Evolutionary conservation across 2,797 vertebrate species (phyloP), one percentile per base, ranked within the genome.

Genomic region (Thamnophis elegans): DNA sequence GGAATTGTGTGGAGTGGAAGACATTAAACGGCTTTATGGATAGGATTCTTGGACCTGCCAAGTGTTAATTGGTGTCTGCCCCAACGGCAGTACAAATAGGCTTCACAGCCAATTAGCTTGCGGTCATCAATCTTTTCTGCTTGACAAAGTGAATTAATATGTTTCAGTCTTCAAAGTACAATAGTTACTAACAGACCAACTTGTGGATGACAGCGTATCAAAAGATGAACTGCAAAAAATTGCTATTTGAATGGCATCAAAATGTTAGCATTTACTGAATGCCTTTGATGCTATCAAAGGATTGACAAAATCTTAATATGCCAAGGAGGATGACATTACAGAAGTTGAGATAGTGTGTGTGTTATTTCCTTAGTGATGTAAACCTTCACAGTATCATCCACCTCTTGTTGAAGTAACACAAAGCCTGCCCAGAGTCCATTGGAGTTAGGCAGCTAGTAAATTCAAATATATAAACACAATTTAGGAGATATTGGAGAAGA

Each of bases 21-120:
- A 54, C 91, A 94, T 90, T 95, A 93, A 97, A 96, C 95, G 96
- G 95, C 94, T 97, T 96, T 97, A 97, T 95, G 96, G 96, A 95
- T 95, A 97, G 25, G 73, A 96, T 96, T 98, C 97, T 97, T 96
- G 95, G 97, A 96, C 92, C 95, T 97, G 96, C 96, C 97, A 97
- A 98, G 96, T 97, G 96, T 97, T 98, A 98, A 98, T 97, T 98
- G 97, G 97, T 96, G 95, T 96, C 96, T 97, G 96, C 91, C 94
- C 96, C 42, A 89, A 95, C 92, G 96, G 94, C 11, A 58, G 95
- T 94, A 96, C 95, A 97, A 97, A 95, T 96, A 97, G 96, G 96
- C 97, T 94, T 96, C 94, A 91, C 93, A 97, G 96, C 90, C 96
- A 97, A 96, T 97, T 97, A 97, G 93, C 85, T 95, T 95, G 94